Evolutionary conservation across 1,140 invertebrate species (phyloP), one percentile per base, ranked within the genome.

Genomic region (Brachionus plicatilis): DNA sequence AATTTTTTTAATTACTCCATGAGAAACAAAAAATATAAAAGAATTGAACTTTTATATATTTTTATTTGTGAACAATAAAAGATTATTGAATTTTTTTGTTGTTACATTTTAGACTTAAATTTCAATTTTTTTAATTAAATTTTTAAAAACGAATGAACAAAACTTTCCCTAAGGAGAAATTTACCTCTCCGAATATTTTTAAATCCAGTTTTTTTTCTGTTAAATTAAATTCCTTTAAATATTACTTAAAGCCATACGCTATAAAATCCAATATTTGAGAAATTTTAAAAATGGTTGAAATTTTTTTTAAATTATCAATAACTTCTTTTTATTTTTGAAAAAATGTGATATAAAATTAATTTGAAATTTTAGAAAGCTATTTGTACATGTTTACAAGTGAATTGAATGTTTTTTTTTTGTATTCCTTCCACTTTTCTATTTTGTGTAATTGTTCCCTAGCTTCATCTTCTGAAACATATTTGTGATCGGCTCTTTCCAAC

Each of bases 381-480:
- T 41, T 72, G 12, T 72, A 72, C 24, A 50, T 24, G 12, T 76
- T 65, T n/a, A 60, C 37, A 20, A 82, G 27, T 9, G 50, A 65
- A 43, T 29, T 82, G n/a, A 65, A 82, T 6, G 65, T 27, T 12
- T 60, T 65, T 45, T 82, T 60, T 82, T 82, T 82, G 33, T 65
- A 82, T 20, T 60, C 53, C 12, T 60, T 60, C 79, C 79, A 82
- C 41, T 68, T 82, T 27, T 82, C 79, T 14, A 45, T 29, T 43
- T 82, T 65, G 20, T 82, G 12, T 29, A 82, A 68, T 27, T 82
- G 37, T 47, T 82, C 37, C 9, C 79, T 60, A 27, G 53, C 79
- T 14, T 82, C 65, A 17, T 82, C 37, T 68, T 82, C 79, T 3
- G 53, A 60, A 14, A 66, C 43, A 47, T 82, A 82, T 60, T 65